Percentiles rank a stretch among this genome's conserved stretches.
phyloP scores from a whole-genome alignment of 2,797 vertebrate species.

The Gobionotothen gibberifrons region DNA sequence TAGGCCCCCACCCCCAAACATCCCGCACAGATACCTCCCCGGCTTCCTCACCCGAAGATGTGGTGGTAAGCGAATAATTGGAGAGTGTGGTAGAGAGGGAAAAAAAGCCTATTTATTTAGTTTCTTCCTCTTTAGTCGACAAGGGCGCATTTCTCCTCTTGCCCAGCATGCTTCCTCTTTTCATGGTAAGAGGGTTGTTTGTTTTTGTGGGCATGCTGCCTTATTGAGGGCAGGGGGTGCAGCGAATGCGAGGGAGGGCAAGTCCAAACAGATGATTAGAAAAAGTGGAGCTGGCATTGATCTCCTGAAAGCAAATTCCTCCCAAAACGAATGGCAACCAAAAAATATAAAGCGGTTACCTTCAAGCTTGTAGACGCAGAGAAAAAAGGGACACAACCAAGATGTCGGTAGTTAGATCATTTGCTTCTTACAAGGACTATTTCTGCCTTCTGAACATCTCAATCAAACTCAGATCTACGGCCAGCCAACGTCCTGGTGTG shows the following conservation, averaged over 20 bases:
- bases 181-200: constrained; percentile 55
- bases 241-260: constrained; percentile 36
- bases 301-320: constrained; percentile 46
- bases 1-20: constrained; percentile 37
- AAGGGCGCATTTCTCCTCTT: constrained; percentile 44
- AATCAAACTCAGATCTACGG: constrained; percentile 51
- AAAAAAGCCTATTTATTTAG: constrained; percentile 41
- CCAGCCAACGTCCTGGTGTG: constrained; percentile 58
- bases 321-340: constrained; percentile 27
- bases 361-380: constrained; percentile 31
- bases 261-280: constrained; percentile 58
- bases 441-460: constrained; percentile 30
- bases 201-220: constrained; percentile 62
- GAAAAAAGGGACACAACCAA: constrained; percentile 15
- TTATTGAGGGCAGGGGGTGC: constrained; percentile 59
- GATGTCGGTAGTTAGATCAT: constrained; percentile 13
- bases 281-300: constrained; percentile 41
- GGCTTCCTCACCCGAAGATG: constrained; percentile 46
- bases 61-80: constrained; percentile 18
- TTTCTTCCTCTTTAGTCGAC: constrained; percentile 45
- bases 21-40: constrained; percentile 53
- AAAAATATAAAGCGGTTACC: constrained; percentile 16
- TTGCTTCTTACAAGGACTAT: no score
- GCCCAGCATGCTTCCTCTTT: constrained; percentile 58
- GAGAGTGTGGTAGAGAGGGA: constrained; percentile 31